Evolutionary conservation across 2,797 vertebrate species (phyloP), one percentile per base, ranked within the genome.

Genomic region (Ctenochaetus hawaiiensis): DNA sequence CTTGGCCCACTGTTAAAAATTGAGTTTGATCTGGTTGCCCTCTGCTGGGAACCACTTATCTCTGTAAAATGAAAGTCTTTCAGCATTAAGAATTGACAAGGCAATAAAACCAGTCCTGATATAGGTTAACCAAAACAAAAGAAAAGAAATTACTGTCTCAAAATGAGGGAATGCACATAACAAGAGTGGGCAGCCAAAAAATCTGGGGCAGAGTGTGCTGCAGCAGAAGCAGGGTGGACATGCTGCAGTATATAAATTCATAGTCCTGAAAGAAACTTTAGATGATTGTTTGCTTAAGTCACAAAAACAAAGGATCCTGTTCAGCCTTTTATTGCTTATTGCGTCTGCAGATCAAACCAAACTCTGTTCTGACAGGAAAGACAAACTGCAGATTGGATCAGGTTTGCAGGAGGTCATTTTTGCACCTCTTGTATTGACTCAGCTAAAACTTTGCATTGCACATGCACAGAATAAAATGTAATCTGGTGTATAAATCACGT

Each of bases 301-400:
- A 59, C 16, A 52, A 56, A 72, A 72, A 57, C 20, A 67, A 75
- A 66, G 17, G 43, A 17, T 1, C 2, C 1, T 8, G 30, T 48
- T 64, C 39, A 61, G 59, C 22, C 20, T 56, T 64, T 52, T 47
- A 9, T 71, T 70, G 20, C 73, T 67, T 41, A 43, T 6, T 18
- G 41, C 62, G 57, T 70, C 47, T 64, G 48, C 60, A 59, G 78
- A 71, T 80, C 63, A 72, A 64, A 85, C 45, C 20, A 12, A 13
- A 43, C 49, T 68, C 53, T 67, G n/a, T 78, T 74, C 49, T 52
- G 37, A 67, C 45, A 1, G 73, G n/a, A 54, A 52, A 2, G 0
- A 49, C 58, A 53, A 65, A 68, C 14, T 13, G 13, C 53, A 72
- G 17, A 72, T 75, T 65, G 57, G 67, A 73, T 80, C 74, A 59